Percentiles rank a stretch among this genome's conserved stretches.
These are phyloP conservation scores for Spilogale gracilis DNA, from an alignment of 2,113 vertebrate genomes.

Conservation along the genomic window DNA sequence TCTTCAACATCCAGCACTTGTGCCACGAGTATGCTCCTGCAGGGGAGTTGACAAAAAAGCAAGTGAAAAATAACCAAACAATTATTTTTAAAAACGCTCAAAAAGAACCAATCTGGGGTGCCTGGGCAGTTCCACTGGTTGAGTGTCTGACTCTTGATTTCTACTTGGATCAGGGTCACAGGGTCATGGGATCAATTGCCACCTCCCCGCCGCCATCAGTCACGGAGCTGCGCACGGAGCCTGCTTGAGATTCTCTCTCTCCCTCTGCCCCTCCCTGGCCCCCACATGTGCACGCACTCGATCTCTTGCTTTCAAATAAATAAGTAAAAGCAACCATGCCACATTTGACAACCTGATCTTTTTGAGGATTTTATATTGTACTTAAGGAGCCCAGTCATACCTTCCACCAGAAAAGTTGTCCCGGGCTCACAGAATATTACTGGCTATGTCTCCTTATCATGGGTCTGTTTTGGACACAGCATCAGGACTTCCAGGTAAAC, in stretches of 20 bases:
- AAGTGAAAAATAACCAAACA: background rate
- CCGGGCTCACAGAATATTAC: background rate
- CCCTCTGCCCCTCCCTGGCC: background rate
- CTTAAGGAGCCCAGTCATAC: background rate
- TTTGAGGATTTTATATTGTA: background rate
- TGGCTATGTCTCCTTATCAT: background rate
- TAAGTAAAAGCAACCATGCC: background rate
- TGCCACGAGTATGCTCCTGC: background rate
- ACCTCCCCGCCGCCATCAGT: background rate
- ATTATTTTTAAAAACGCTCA: background rate
- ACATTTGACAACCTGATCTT: background rate
- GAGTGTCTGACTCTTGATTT: background rate
- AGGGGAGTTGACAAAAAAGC: background rate
- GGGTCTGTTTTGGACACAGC: background rate
- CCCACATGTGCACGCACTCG: background rate
- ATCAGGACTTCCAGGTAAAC: background rate
- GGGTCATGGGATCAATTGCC: background rate
- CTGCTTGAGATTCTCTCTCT: background rate
- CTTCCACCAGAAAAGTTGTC: background rate
- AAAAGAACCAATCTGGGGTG: background rate
- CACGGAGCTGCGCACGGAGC: background rate
- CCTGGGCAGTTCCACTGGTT: background rate
- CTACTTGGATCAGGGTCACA: background rate
- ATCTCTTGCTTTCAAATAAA: background rate
- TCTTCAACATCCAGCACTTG: background rate